Evolutionary conservation across 2,113 vertebrate genomes (phyloP), one percentile per base, ranked within the genome.

Genomic region (Cacatua alba): DNA sequence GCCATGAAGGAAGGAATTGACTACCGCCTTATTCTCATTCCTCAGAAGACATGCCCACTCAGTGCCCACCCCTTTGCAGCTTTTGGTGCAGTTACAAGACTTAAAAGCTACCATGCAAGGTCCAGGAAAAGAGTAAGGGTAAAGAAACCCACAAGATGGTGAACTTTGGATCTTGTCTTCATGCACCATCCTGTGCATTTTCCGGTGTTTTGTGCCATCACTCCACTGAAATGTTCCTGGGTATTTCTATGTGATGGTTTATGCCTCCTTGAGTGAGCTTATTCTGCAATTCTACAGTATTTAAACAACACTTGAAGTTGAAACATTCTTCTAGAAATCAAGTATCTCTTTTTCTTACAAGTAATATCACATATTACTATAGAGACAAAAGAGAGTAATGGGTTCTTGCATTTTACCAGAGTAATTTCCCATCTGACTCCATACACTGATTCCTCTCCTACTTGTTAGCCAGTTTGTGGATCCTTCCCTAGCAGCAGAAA

Each of bases 1-100:
- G 25, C 37, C 23, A 14, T 4, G 20, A 51, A 70, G 51, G 24
- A 87, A 28, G 28, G 28, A 76, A 65, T 44, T 3, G 7, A 28
- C 14, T 72, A 39, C 24, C 33, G 28, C 35, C 1, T 0, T 1
- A 44, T 41, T 74, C 65, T 79, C 0, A 0, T 44, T 76, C n/a
- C 41, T 57, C 67, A 60, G 4, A 74, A 87, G n/a, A 55, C 8
- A 33, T 18, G 31, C 69, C 48, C 29, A 59, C 68, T 10, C 57
- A 29, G 9, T 33, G 17, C 19, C 78, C 25, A 35, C 10, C 43
- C 41, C 46, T 62, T 62, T 31, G 29, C 23, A 78, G 39, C 14
- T 41, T 62, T 79, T 75, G 60, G 24, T 82, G 46, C 26, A 65
- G 17, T 55, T 64, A 0, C 4, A 79, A 71, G 52, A 85, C 24